Evolutionary conservation across 2,888 invertebrate species (phyloP).

Genomic region (Hedya salicella): DNA sequence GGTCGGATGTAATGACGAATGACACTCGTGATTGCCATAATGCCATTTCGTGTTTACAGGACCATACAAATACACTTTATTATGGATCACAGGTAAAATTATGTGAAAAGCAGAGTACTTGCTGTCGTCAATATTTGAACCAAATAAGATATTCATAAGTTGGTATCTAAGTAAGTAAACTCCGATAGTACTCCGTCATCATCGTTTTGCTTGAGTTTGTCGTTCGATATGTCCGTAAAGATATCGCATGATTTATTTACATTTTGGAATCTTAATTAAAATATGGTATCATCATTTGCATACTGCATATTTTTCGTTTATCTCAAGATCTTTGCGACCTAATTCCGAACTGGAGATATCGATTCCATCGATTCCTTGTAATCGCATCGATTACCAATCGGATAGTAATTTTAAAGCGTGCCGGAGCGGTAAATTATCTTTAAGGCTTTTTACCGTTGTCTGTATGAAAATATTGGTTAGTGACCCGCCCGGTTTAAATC

Average conservation of each 20-base stretch:
- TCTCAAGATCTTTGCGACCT: constrained; percentile 29
- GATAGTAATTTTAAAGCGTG: constrained; percentile 31
- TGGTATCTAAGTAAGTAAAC: too few relatives aligned
- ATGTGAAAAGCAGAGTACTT: constrained; percentile 6
- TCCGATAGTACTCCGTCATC: too few relatives aligned
- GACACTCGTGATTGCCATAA: constrained; percentile 30
- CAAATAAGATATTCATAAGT: too few relatives aligned
- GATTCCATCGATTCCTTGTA: constrained; percentile 33
- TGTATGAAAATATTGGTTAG: constrained; percentile 17
- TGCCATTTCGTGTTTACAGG: constrained; percentile 22
- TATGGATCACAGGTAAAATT: constrained; percentile 16
- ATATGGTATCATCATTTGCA: constrained; percentile 14
- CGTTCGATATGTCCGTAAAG: neutral
- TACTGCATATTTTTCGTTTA: constrained; percentile 23
- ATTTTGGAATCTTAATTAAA: constrained; percentile 3
- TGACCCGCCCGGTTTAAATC: constrained; percentile 8
- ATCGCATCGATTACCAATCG: constrained; percentile 32
- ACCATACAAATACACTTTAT: constrained; percentile 20
- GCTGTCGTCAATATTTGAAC: neutral
- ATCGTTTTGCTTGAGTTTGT: too few relatives aligned
- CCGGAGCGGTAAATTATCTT: constrained; percentile 39
- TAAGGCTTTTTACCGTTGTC: constrained; percentile 30
- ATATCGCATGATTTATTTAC: neutral
- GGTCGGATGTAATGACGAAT: constrained; percentile 30
- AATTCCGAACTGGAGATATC: constrained; percentile 32